A percentile compares a stretch with the other conserved stretches of the same genome.
These are phyloP conservation scores for human DNA, from an alignment of 2,113 vertebrate species.

Conservation along the genomic window GRCh38 chr13:73720501-73721000, in stretches of 20 bases:
- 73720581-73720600: neutral
- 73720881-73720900: neutral
- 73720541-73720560: conserved; percentile 31
- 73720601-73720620: neutral
- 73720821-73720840: conserved; percentile 75
- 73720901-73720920: neutral
- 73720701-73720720: conserved; percentile 67
- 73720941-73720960: neutral
- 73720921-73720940: neutral
- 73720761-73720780: neutral
- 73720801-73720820: conserved; percentile 72
- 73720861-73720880: conserved; percentile 57
- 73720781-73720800: conserved; percentile 75
- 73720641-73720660: conserved; percentile 56
- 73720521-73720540: neutral
- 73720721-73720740: conserved; percentile 70
- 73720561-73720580: neutral
- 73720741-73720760: conserved; percentile 62
- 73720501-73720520: neutral
- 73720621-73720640: conserved; percentile 63
- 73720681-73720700: conserved; percentile 71
- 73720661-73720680: conserved; percentile 41
- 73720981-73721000: neutral
- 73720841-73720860: conserved; percentile 53
- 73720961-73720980: neutral